Evolutionary conservation across 1,140 invertebrate species (phyloP).

Genomic region (Zaprionus davidi): DNA sequence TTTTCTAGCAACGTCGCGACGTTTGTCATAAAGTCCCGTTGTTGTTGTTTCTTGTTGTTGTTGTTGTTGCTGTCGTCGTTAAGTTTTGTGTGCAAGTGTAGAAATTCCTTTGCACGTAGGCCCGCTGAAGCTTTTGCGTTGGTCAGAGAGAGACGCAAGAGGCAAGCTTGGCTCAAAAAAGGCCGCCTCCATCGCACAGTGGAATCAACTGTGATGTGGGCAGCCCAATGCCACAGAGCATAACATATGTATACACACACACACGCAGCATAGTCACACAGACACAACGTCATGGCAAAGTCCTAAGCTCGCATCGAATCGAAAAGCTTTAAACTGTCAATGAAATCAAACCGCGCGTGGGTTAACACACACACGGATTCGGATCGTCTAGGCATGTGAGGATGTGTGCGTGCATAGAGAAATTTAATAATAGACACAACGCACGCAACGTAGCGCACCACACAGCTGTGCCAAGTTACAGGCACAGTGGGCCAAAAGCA

Average conservation of each 20-base stretch:
- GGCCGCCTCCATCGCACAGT: conserved; percentile 26
- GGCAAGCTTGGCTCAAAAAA: conserved; percentile 54
- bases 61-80: conserved; percentile 30
- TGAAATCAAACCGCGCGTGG: conserved; percentile 56
- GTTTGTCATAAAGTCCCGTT: conserved; percentile 79
- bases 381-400: conserved; percentile 4
- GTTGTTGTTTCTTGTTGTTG: conserved; percentile 56
- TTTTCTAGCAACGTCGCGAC: conserved; percentile 72
- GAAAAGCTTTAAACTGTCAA: conserved; percentile 58
- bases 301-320: conserved; percentile 43
- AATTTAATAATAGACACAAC: conserved; percentile 64
- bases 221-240: conserved; percentile 57
- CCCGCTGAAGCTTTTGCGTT: conserved; percentile 56
- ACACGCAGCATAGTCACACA: neutral
- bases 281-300: conserved; percentile 29
- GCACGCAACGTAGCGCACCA: conserved; percentile 24
- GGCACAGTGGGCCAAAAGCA: conserved; percentile 33
- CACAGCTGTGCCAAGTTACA: conserved; percentile 4
- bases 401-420: conserved; percentile 52
- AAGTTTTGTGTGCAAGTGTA: conserved; percentile 74
- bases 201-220: conserved; percentile 28
- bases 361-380: conserved; percentile 18
- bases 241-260: conserved; percentile 3
- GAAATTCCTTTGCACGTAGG: conserved; percentile 79
- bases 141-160: conserved; percentile 29